These are phyloP conservation scores for Harpalus rufipes DNA, from an alignment of 2,888 invertebrate genomes.

Conservation along the genomic window DNA sequence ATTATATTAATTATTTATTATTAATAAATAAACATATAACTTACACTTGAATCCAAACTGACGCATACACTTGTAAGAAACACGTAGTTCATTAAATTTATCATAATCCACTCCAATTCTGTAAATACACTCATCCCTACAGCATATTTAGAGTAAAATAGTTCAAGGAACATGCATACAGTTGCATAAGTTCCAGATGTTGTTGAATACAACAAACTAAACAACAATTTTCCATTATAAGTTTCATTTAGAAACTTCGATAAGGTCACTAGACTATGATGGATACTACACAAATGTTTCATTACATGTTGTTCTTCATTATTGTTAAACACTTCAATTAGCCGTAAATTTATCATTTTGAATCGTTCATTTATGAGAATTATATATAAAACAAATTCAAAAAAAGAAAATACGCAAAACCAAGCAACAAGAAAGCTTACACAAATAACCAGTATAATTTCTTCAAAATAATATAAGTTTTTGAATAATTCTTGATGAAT, in stretches of 20 bases:
- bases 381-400: not conserved
- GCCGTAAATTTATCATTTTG: not conserved
- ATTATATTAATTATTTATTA: no score
- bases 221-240: not conserved
- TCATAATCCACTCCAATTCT: not conserved
- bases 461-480: no score
- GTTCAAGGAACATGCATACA: not conserved
- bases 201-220: not conserved
- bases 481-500: not conserved
- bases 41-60: not conserved
- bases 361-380: not conserved
- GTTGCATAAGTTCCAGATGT: not conserved
- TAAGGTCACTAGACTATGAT: not conserved
- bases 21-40: not conserved
- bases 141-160: not conserved
- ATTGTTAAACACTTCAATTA: not conserved
- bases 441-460: not conserved
- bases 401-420: not conserved
- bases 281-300: not conserved
- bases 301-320: not conserved
- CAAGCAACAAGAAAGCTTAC: not conserved
- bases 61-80: not conserved
- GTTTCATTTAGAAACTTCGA: not conserved
- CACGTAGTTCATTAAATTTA: not conserved
- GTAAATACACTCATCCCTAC: not conserved